These are phyloP conservation scores for Dendroctonus ponderosae DNA, from an alignment of 1,140 invertebrate species.

Conservation along the genomic window DNA sequence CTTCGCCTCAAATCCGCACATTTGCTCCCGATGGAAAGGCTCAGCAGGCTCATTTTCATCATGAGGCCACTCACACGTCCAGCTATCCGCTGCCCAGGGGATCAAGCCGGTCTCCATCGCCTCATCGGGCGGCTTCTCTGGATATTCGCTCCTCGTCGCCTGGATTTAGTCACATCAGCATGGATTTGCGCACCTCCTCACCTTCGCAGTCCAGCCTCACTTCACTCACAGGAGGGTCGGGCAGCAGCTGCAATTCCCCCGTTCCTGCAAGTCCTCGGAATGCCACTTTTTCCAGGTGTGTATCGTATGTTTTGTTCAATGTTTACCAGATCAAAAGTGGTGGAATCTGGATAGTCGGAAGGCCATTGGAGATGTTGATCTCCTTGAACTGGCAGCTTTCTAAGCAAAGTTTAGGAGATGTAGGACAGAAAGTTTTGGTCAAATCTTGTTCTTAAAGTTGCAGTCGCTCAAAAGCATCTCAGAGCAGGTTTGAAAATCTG, in stretches of 20 bases:
- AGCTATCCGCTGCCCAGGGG: slow-evolving; percentile 53
- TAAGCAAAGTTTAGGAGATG: too few species aligned
- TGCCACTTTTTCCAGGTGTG: slow-evolving; percentile 36
- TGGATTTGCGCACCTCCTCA: slow-evolving; percentile 46
- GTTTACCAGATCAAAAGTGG: too few species aligned
- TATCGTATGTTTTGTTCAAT: background rate
- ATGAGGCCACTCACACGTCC: slow-evolving; percentile 51
- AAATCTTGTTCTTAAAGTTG: too few species aligned
- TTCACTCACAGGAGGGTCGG: slow-evolving; percentile 55
- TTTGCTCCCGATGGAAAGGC: slow-evolving; percentile 71
- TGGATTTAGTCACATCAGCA: slow-evolving; percentile 10
- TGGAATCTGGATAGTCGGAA: too few species aligned
- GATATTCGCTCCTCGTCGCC: slow-evolving; percentile 65
- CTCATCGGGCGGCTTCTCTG: slow-evolving; percentile 69
- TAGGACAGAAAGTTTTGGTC: too few species aligned
- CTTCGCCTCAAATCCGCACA: slow-evolving; percentile 74
- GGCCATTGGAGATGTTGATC: too few species aligned
- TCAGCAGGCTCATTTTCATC: slow-evolving; percentile 44
- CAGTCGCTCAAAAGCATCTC: too few species aligned
- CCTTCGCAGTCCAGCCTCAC: slow-evolving; percentile 61
- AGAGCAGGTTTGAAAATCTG: too few species aligned
- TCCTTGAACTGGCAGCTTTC: too few species aligned
- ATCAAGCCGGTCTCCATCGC: slow-evolving; percentile 67
- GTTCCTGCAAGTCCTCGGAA: slow-evolving; percentile 53
- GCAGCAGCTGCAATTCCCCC: slow-evolving; percentile 55